Percentiles rank a stretch among this genome's conserved stretches.
These are phyloP conservation scores for Silurus meridionalis DNA, from an alignment of 2,113 vertebrate genomes.

Conservation along the genomic window DNA sequence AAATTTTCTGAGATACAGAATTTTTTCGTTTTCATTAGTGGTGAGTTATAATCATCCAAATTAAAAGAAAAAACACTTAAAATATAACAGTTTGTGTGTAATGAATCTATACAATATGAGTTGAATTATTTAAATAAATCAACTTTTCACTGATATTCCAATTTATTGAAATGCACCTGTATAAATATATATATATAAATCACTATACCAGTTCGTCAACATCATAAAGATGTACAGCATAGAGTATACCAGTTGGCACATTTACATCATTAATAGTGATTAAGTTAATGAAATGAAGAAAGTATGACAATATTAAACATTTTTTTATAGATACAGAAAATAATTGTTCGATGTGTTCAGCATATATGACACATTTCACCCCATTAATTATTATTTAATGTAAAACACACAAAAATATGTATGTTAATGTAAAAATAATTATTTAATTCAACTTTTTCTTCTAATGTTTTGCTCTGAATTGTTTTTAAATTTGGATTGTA, in stretches of 20 bases:
- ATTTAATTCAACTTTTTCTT: not conserved
- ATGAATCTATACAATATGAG: too few relatives aligned
- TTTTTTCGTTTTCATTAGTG: too few relatives aligned
- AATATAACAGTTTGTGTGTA: too few relatives aligned
- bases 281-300: not conserved
- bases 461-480: not conserved
- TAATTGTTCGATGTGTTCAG: not conserved
- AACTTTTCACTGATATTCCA: too few relatives aligned
- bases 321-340: not conserved
- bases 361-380: not conserved
- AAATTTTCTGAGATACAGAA: too few relatives aligned
- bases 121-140: too few relatives aligned
- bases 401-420: not conserved
- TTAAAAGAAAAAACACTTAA: too few relatives aligned
- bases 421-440: not conserved
- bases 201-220: not conserved
- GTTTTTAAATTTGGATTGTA: slow-evolving; percentile 13
- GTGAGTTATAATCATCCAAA: too few relatives aligned
- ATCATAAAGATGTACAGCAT: not conserved
- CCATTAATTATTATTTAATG: not conserved
- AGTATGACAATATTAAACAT: not conserved
- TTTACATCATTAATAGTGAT: not conserved
- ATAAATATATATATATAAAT: too few relatives aligned
- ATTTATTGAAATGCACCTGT: too few relatives aligned
- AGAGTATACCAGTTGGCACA: not conserved